Evolutionary conservation across 92 coral and sea anemone species (phyloP), one percentile per base, ranked within the genome.

Genomic region (Meandrina meandrites): DNA sequence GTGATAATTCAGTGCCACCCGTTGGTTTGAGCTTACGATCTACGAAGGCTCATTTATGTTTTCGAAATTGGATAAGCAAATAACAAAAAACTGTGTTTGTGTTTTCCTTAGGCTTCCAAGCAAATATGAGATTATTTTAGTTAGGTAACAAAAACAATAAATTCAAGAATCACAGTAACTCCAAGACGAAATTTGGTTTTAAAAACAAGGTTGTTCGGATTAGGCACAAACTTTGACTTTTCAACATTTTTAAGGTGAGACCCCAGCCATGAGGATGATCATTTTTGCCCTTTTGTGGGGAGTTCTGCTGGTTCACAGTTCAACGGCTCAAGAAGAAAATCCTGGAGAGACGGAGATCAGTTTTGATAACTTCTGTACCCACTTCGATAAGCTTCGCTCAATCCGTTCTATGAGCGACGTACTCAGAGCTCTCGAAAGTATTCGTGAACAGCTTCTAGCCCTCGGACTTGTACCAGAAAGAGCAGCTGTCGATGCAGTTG

Each of bases 381-480:
- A 77, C 76, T 86, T 86, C 76, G 68, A 86, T 45, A 67, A 77
- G 8, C 75, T 85, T 34, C 89, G 89, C 64, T 45, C 77, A 1
- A 42, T 28, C 32, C 27, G 83, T 16, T 30, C 37, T 36, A 84
- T 77, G 89, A 35, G 0, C 21, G 28, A 60, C 22, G 32, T 86
- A 4, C 11, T 37, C 15, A 86, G 66, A 60, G 89, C 77, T 35
- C 57, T 86, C 32, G 62, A 8, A 19, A 56, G 27, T 19, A 30
- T 85, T 11, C 35, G 51, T 4, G 77, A 37, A 21, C 35, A 76
- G 75, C 83, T 85, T 5, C 1, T 24, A 8, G 58, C 64, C 21
- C 64, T 24, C 0, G 88, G 75, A 3, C 31, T 76, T 16, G 35
- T 75, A 42, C 80, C 88, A 2, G 56, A 76, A n/a, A 2, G 35